Percentiles rank a stretch among this genome's conserved stretches.
phyloP scores from a whole-genome alignment of 2,888 invertebrate genomes.

The Pheosia gnoma region DNA sequence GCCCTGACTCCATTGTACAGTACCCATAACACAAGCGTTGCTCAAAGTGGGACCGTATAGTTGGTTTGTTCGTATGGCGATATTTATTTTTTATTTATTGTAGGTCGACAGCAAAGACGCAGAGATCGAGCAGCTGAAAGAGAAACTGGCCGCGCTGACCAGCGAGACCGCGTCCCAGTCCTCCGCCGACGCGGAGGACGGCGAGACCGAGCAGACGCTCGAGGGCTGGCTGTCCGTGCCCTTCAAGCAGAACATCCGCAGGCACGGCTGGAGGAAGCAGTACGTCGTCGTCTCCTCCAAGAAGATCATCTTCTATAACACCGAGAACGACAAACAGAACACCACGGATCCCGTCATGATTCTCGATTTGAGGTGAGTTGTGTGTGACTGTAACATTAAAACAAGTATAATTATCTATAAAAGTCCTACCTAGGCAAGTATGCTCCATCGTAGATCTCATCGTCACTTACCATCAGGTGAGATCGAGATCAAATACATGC shows the following conservation, averaged over 20 bases:
- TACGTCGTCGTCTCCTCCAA: constrained; percentile 98
- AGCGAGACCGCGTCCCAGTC: constrained; percentile 96
- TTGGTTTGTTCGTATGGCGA: too few species aligned
- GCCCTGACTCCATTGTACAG: too few species aligned
- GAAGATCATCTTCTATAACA: constrained; percentile 98
- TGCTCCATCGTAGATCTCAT: too few species aligned
- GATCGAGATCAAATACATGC: too few species aligned
- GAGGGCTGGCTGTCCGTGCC: constrained; percentile 99
- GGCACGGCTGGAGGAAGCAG: constrained; percentile 98
- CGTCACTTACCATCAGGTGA: too few species aligned
- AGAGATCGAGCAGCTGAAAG: constrained; percentile 96
- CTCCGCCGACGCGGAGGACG: constrained; percentile 94
- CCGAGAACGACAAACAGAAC: constrained; percentile 96
- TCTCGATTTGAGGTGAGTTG: constrained; percentile 94
- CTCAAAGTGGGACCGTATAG: too few species aligned
- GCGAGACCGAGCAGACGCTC: constrained; percentile 90
- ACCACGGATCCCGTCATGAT: constrained; percentile 97
- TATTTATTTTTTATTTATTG: background rate
- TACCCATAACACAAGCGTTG: too few species aligned
- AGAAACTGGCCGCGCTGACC: constrained; percentile 91
- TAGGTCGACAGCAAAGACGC: constrained; percentile 96
- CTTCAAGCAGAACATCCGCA: constrained; percentile 96
- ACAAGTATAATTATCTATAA: constrained; percentile 5
- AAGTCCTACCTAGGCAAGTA: too few species aligned
- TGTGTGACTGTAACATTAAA: background rate